Evolutionary conservation across 1,140 invertebrate genomes (phyloP).

Genomic region (Leptestheria dahalacensis): DNA sequence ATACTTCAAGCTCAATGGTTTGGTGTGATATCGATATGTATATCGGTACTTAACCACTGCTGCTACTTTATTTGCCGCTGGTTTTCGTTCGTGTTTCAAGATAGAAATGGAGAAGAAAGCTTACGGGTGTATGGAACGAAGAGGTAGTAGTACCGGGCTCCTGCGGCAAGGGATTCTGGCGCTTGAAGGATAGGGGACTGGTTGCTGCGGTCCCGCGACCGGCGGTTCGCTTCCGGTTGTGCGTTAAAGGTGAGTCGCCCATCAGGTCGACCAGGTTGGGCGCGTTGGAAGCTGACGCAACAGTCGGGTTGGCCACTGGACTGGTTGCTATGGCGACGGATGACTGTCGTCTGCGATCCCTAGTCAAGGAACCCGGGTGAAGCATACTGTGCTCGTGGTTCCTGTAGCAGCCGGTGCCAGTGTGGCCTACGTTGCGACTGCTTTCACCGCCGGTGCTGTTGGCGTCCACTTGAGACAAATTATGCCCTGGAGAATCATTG

Average conservation of each 20-base stretch:
- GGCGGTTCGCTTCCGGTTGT: constrained; percentile 29
- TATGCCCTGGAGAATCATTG: constrained; percentile 60
- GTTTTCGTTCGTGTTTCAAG: too few species aligned
- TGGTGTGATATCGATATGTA: too few species aligned
- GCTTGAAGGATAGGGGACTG: constrained; percentile 21
- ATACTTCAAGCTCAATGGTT: too few species aligned
- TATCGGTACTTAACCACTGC: too few species aligned
- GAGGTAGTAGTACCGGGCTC: constrained; percentile 28
- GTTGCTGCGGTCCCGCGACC: constrained; percentile 41
- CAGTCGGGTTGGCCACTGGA: constrained; percentile 7
- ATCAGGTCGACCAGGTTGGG: not conserved
- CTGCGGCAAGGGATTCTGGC: constrained; percentile 25
- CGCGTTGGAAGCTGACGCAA: constrained; percentile 13
- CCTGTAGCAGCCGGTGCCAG: constrained; percentile 63
- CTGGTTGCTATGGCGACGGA: constrained; percentile 1
- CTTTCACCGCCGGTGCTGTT: constrained; percentile 64
- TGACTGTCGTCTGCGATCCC: constrained; percentile 13
- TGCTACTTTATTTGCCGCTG: too few species aligned
- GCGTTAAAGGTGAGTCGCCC: not conserved
- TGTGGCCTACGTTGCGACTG: constrained; percentile 47
- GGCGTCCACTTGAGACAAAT: constrained; percentile 71
- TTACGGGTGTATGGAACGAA: not conserved
- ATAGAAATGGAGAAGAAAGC: constrained; percentile 28
- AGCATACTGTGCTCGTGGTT: constrained; percentile 57
- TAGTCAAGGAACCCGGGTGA: constrained; percentile 14